These are phyloP conservation scores for Scopus umbretta DNA, from an alignment of 2,113 vertebrate species.

Conservation along the genomic window DNA sequence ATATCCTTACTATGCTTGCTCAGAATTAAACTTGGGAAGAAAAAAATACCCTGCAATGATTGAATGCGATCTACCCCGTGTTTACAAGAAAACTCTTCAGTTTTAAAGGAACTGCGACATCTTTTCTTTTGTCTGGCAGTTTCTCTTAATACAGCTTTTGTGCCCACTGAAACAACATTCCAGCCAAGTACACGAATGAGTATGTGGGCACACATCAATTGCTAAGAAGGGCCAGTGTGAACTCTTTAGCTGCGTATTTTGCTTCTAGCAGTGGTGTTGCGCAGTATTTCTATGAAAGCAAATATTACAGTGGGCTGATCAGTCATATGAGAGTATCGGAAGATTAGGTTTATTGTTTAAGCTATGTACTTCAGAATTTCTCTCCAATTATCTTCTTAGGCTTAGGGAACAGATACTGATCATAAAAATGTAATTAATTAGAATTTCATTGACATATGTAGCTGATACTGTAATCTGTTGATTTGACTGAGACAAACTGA, in stretches of 20 bases:
- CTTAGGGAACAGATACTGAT: neutral
- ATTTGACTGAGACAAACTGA: neutral
- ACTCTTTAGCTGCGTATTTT: neutral
- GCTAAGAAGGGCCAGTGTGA: neutral
- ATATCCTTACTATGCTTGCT: neutral
- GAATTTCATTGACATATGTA: neutral
- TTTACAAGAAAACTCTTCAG: neutral
- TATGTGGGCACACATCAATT: neutral
- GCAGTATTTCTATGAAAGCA: neutral
- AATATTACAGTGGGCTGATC: neutral
- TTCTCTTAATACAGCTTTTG: neutral
- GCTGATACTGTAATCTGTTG: neutral
- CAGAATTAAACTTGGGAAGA: neutral
- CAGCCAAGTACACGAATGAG: accelerated
- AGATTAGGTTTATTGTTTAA: neutral
- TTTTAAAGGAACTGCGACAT: neutral
- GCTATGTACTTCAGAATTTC: neutral
- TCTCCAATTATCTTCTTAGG: neutral
- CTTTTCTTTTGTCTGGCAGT: neutral
- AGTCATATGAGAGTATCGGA: neutral
- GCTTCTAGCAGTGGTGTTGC: neutral
- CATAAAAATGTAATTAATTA: neutral
- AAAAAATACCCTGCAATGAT: neutral
- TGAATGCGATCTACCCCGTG: neutral
- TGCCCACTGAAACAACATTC: neutral